Evolutionary conservation across 2,888 invertebrate species (phyloP), one percentile per base, ranked within the genome.

Genomic region (Apotomis capreana): DNA sequence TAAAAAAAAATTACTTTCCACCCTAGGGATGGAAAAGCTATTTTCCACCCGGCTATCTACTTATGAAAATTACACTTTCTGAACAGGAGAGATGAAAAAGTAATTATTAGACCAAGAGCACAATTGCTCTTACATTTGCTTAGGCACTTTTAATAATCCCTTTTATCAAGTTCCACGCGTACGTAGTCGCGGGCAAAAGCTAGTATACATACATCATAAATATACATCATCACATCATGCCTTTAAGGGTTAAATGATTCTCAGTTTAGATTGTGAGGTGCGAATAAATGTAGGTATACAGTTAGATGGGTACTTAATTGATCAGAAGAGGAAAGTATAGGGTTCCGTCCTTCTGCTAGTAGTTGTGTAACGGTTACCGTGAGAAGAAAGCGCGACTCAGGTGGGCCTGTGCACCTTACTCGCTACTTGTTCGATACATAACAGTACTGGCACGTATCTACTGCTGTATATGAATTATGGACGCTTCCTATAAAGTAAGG

Each of bases 341-440:
- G 77, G 74, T 79, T 78, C 77, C 77, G 64, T 65, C 70, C 67
- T 70, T 73, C 62, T 65, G 69, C 67, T 73, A 73, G 46, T 40
- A 70, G 58, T 65, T 62, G 77, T 75, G 76, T 81, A 82, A 82
- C 83, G 78, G 83, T 83, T 78, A 80, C 78, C 81, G 83, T 83
- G 84, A 75, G 81, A 82, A 86, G 86, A 86, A 86, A 86, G 86
- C 86, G 86, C 82, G 81, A 82, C 83, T 74, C 49, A 51, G 62
- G 40, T 40, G 40, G 26, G 57, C 15, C 46, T 54, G 70, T 12
- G 61, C 61, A 62, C 68, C 54, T 40, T 54, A 57, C 44, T 68
- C 57, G 40, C 61, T 57, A 26, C 37, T 61, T 51, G 68, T 58
- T 63, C 62, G 58, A 72, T 68, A 63, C 58, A 58, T 62, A 68